phyloP scores from a whole-genome alignment of 2,888 invertebrate species.

The Eledona agricola region DNA sequence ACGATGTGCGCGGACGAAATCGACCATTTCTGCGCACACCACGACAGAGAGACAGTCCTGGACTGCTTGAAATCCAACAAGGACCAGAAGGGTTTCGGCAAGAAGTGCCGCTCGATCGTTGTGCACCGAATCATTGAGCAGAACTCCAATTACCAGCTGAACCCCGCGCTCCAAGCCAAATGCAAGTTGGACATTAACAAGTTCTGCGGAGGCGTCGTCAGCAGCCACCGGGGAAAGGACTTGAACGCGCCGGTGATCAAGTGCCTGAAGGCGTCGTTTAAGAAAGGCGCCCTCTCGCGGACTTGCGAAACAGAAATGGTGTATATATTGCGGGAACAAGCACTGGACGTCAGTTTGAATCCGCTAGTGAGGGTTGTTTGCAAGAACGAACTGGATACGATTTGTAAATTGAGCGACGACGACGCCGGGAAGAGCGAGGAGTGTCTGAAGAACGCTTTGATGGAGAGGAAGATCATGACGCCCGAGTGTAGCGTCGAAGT shows the following conservation, averaged over 20 bases:
- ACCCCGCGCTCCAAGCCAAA: slow-evolving; percentile 81
- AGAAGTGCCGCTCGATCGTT: slow-evolving; percentile 85
- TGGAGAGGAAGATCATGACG: slow-evolving; percentile 76
- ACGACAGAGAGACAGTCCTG: slow-evolving; percentile 74
- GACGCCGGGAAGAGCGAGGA: slow-evolving; percentile 78
- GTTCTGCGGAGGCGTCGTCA: slow-evolving; percentile 60
- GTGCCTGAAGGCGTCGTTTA: slow-evolving; percentile 84
- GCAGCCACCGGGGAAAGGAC: slow-evolving; percentile 71
- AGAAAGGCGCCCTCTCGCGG: slow-evolving; percentile 75
- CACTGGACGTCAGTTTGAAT: slow-evolving; percentile 90
- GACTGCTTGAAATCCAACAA: slow-evolving; percentile 82
- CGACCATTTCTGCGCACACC: slow-evolving; percentile 81
- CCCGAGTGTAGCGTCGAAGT: slow-evolving; percentile 85
- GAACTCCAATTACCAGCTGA: slow-evolving; percentile 89
- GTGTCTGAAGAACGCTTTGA: slow-evolving; percentile 87
- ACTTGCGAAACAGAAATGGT: slow-evolving; percentile 85
- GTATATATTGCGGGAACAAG: slow-evolving; percentile 84
- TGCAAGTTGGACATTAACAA: slow-evolving; percentile 85
- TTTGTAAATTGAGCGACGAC: slow-evolving; percentile 69
- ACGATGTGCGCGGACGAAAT: slow-evolving; percentile 88
- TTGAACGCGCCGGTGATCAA: slow-evolving; percentile 85
- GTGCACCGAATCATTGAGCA: slow-evolving; percentile 89
- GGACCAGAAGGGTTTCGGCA: slow-evolving; percentile 81
- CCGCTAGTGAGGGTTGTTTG: slow-evolving; percentile 87
- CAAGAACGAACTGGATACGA: slow-evolving; percentile 73